Conservation (phyloP, 2,797 vertebrate species). For the Bradypodion ventrale region DNA sequence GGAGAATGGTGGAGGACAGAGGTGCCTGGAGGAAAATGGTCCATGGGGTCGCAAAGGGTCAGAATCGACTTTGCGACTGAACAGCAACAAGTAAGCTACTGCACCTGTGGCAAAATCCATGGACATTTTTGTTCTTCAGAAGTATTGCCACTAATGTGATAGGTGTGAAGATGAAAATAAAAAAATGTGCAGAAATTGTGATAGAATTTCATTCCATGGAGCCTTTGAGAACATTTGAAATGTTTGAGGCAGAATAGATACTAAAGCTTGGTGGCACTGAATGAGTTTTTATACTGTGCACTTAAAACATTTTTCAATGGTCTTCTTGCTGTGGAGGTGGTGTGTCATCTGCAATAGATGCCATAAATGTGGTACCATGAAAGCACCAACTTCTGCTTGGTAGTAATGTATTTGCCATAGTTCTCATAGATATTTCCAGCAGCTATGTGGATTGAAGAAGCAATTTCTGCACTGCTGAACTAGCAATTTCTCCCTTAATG, state of each 20-base stretch:
- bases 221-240: constrained; percentile 39
- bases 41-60: too few species aligned
- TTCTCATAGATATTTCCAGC: constrained; percentile 48
- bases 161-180: not conserved
- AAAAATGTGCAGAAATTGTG: not conserved
- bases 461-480: constrained; percentile 72
- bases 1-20: too few species aligned
- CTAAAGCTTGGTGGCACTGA: not conserved
- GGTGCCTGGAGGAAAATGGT: too few species aligned
- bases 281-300: not conserved
- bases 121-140: not conserved
- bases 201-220: constrained; percentile 38
- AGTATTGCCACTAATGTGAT: not conserved
- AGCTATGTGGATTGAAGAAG: constrained; percentile 44
- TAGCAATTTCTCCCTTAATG: constrained; percentile 69
- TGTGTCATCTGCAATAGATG: constrained; percentile 43
- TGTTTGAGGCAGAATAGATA: constrained; percentile 34
- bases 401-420: constrained; percentile 48
- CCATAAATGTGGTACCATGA: constrained; percentile 57
- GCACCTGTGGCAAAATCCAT: not conserved
- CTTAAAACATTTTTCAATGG: constrained; percentile 47
- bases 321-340: constrained; percentile 38
- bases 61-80: too few species aligned
- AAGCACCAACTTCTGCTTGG: constrained; percentile 48
- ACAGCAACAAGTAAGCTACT: not conserved